These are phyloP conservation scores for Pachyrhynchus sulphureomaculatus DNA, from an alignment of 1,140 invertebrate genomes.

Conservation along the genomic window DNA sequence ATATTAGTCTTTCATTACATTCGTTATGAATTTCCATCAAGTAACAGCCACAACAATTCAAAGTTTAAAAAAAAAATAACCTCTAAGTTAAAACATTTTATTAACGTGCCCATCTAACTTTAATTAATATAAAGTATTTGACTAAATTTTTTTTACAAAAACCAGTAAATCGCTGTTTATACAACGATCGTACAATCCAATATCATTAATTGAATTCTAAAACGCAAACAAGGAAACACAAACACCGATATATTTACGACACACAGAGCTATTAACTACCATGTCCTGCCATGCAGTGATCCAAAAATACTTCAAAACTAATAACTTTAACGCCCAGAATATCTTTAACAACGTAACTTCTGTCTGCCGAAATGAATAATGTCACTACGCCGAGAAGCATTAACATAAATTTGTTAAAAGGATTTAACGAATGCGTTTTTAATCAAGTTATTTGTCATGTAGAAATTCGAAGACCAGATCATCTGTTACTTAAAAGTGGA, in stretches of 20 bases:
- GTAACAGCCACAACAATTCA: too few species aligned
- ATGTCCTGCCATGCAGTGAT: background rate
- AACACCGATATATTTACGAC: background rate
- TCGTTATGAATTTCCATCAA: too few species aligned
- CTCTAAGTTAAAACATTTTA: too few species aligned
- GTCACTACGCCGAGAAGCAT: background rate
- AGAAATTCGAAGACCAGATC: background rate
- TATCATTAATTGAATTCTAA: too few species aligned
- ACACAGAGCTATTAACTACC: background rate
- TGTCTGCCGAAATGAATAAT: background rate
- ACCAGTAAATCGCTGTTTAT: too few species aligned
- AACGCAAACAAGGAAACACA: background rate
- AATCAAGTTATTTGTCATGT: constrained; percentile 5
- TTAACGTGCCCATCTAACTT: too few species aligned
- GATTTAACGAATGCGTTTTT: constrained; percentile 5
- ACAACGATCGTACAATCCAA: too few species aligned
- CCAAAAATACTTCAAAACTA: constrained; percentile 2
- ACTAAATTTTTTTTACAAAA: too few species aligned
- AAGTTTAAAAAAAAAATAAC: too few species aligned
- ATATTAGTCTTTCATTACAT: too few species aligned
- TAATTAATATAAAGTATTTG: too few species aligned
- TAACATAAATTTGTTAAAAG: constrained; percentile 5
- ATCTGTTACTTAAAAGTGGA: background rate
- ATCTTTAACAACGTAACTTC: background rate
- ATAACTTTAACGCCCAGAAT: background rate